phyloP scores from a whole-genome alignment of 2,888 invertebrate genomes.

The Mylabris sibirica region DNA sequence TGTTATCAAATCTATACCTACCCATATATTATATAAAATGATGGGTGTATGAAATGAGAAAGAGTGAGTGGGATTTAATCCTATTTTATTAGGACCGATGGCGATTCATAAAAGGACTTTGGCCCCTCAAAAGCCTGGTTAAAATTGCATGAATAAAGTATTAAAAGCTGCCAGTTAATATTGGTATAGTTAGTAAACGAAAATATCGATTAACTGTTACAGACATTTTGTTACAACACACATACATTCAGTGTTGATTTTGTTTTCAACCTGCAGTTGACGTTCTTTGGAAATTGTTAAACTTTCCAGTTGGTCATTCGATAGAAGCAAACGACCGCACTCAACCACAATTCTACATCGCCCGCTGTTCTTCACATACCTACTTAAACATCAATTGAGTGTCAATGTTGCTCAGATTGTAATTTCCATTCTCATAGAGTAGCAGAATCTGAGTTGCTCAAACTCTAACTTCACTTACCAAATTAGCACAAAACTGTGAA shows the following conservation, averaged over 20 bases:
- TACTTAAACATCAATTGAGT: no score
- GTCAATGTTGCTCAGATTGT: no score
- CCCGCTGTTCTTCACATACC: no score
- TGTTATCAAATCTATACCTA: not conserved
- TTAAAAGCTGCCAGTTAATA: constrained; percentile 29
- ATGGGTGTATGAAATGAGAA: constrained; percentile 17
- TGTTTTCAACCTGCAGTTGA: not conserved
- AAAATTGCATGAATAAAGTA: constrained; percentile 40
- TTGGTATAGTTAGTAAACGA: constrained; percentile 9
- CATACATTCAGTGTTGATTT: not conserved
- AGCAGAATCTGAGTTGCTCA: no score
- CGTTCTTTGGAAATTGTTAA: not conserved
- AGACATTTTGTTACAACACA: not conserved
- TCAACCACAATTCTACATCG: not conserved
- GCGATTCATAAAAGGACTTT: constrained; percentile 40
- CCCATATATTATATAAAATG: no score
- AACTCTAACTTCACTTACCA: no score
- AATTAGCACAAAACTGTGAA: no score
- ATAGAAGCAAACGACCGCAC: not conserved
- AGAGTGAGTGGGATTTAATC: constrained; percentile 36
- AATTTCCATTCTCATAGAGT: no score
- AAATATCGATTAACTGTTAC: constrained; percentile 9
- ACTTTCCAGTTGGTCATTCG: not conserved
- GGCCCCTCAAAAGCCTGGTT: constrained; percentile 38
- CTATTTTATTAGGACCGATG: constrained; percentile 41